Evolutionary conservation across 2,797 vertebrate genomes (phyloP).

Genomic region (Helarctos malayanus): DNA sequence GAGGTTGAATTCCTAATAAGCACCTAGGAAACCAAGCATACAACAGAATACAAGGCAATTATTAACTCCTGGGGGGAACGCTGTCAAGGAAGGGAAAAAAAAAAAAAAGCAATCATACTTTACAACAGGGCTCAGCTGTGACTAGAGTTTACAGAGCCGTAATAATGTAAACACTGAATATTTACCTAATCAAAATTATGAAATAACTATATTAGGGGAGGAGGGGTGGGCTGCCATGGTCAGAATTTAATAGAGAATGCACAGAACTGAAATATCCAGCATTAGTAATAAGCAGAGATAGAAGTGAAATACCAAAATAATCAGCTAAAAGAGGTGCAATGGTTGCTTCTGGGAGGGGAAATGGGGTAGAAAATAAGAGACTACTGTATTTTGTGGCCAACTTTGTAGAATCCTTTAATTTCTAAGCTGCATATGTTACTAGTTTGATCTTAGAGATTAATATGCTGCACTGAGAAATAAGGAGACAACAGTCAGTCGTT

Average conservation of each 20-base stretch:
- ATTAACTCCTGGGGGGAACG: slow-evolving; percentile 1
- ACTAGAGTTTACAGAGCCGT: not conserved
- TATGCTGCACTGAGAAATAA: not conserved
- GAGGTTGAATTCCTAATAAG: not conserved
- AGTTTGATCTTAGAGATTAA: not conserved
- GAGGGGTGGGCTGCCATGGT: not conserved
- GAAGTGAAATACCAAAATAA: not conserved
- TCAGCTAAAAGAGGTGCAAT: not conserved
- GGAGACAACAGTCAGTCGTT: not conserved
- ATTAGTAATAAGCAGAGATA: not conserved
- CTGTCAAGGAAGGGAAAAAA: not conserved
- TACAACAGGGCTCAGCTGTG: not conserved
- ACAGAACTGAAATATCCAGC: not conserved
- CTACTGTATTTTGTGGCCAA: not conserved
- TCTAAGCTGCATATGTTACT: not conserved
- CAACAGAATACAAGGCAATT: not conserved
- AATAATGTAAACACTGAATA: not conserved
- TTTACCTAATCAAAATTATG: not conserved
- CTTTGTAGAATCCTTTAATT: not conserved
- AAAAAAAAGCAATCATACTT: slow-evolving; percentile 3
- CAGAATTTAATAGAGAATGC: not conserved
- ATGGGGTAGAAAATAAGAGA: not conserved
- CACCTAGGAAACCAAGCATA: slow-evolving; percentile 9
- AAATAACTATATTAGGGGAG: not conserved
- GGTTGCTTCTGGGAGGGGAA: not conserved